Evolutionary conservation across 1,140 invertebrate species (phyloP), one percentile per base, ranked within the genome.

Genomic region (Watersipora subatra): DNA sequence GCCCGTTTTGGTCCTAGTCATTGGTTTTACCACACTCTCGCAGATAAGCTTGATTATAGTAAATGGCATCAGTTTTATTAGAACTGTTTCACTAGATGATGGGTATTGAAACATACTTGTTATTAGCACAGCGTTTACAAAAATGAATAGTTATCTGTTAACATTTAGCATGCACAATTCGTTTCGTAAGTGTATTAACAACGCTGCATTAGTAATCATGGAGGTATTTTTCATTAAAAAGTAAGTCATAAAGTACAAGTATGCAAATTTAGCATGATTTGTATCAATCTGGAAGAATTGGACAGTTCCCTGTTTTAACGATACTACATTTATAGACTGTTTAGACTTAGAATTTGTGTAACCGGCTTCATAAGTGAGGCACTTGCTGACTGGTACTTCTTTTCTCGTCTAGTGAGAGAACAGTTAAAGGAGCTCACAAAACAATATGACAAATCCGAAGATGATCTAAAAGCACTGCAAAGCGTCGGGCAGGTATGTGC

Each of bases 401-500:
- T 69, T 27, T 64, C 67, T 62, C 66, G 75, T 84, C 68, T 78
- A 97, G 92, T 95, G 86, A 83, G 95, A 82, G 93, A 97, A 75
- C 90, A 96, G 76, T 82, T 97, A 12, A 97, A 96, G 81, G 93
- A 98, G 73, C 81, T 97, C 28, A 97, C 92, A 17, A 99, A 99
- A 80, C 91, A 97, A 72, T 98, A 97, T 84, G 96, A 99, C 74
- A 99, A 99, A 81, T 98, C 94, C 64, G 97, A 99, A 84, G 99
- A 99, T 85, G 96, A 99, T 83, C 82, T 99, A 24, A 99, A 99
- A 81, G 94, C 97, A 20, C 80, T 99, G 17, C 97, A 99, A 79
- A 98, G 94, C 83, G 96, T 99, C 75, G 97, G 97, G 15, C 95
- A 91, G 83, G 86, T 87, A 67, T 68, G 56, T 63, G 3, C 25